A percentile compares a stretch with the other conserved stretches of the same genome.
Evolutionary conservation across 2,797 vertebrate species (phyloP).

Genomic region (Glossophaga mutica): DNA sequence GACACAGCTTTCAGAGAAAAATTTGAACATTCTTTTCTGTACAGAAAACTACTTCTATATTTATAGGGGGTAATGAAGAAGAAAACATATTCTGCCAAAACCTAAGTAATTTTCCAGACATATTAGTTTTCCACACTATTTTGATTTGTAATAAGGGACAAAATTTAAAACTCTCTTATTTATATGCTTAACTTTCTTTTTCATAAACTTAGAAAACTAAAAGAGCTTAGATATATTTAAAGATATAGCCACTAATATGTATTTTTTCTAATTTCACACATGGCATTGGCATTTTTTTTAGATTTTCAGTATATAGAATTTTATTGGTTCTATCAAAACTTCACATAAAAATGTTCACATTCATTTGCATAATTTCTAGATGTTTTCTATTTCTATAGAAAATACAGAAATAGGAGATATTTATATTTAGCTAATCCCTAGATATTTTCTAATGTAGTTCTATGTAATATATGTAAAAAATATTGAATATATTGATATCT

Average conservation of each 20-base stretch:
- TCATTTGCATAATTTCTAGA: neutral
- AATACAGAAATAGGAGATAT: neutral
- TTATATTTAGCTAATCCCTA: neutral
- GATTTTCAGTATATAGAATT: neutral
- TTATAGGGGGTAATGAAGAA: neutral
- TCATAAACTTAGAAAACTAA: neutral
- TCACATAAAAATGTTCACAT: neutral
- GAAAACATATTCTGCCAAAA: neutral
- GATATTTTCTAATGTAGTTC: neutral
- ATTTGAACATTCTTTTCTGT: neutral
- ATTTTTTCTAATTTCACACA: neutral
- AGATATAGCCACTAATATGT: neutral
- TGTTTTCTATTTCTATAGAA: neutral
- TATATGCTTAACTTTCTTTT: constrained; percentile 15
- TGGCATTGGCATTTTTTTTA: neutral
- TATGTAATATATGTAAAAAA: neutral
- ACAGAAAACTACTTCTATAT: neutral
- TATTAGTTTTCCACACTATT: neutral
- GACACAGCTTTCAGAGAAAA: neutral
- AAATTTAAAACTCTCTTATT: neutral
- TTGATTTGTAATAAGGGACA: neutral
- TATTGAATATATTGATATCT: neutral
- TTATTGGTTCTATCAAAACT: constrained; percentile 5
- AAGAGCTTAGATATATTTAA: neutral
- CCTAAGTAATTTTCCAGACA: neutral